Conservation (phyloP, 2,113 vertebrate species). For the Gobio gobio region DNA sequence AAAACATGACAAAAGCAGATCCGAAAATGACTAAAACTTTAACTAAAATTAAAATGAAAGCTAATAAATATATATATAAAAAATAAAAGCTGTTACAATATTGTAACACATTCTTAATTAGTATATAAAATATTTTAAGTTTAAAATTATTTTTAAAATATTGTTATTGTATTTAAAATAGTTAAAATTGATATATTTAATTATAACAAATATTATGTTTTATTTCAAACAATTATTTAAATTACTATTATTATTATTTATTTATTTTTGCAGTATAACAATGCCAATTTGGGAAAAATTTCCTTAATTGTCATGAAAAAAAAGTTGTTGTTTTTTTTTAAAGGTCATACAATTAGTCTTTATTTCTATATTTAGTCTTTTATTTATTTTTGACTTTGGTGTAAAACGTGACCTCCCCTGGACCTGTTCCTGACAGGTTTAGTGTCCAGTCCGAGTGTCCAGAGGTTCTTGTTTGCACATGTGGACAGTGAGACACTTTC, state of each 20-base stretch:
- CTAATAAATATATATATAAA: not conserved
- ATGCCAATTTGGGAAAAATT: not conserved
- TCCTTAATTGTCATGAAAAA: not conserved
- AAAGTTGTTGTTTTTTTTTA: not conserved
- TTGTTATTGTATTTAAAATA: no score
- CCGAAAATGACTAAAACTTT: no score
- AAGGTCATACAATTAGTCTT: not conserved
- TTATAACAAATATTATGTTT: not conserved
- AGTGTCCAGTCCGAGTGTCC: not conserved
- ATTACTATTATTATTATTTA: no score
- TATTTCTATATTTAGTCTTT: not conserved
- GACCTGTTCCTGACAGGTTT: not conserved
- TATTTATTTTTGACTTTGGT: not conserved
- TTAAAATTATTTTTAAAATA: not conserved
- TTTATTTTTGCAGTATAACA: not conserved
- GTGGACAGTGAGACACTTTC: constrained; percentile 24
- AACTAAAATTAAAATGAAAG: not conserved
- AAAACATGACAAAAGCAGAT: no score
- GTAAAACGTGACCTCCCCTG: not conserved
- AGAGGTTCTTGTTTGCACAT: constrained; percentile 24
- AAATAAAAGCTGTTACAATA: no score
- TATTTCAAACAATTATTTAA: not conserved
- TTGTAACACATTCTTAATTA: not conserved
- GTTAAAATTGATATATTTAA: not conserved
- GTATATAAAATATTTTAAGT: not conserved